Evolutionary conservation across 2,113 vertebrate species (phyloP), one percentile per base, ranked within the genome.

Genomic region (Sardina pilchardus): DNA sequence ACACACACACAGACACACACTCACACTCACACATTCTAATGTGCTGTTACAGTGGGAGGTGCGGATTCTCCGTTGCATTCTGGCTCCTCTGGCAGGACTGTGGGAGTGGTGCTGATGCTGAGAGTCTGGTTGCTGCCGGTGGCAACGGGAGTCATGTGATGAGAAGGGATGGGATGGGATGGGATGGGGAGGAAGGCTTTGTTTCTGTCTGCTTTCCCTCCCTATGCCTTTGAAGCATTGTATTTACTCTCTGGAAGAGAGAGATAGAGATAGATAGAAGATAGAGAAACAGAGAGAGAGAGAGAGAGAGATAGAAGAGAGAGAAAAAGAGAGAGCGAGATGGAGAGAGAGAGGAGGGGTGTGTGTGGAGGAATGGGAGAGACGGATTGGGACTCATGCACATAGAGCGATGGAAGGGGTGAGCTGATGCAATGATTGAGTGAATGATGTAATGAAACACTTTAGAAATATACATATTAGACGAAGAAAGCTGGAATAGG

Each of bases 1-100:
- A 34, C 26, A 71, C 63, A 71, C 63, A 71, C 63, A 71, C n/a
- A 71, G n/a, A n/a, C 63, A 71, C 63, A 63, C 59, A 63, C 59
- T 48, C 81, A 47, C 81, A 82, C 81, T 24, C 84, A 42, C 36
- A 59, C 26, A 71, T 34, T 63, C 1, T 34, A 71, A 71, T 34
- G 63, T 71, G 26, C 63, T 71, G 50, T 53, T 53, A 53, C 16
- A 47, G 36, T 26, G 44, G 45, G 82, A 17, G 50, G 50, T 53
- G 50, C 50, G 3, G 50, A 53, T 53, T 53, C 50, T 53, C 16
- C 5, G 50, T 19, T 53, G 50, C 50, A 53, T 53, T 4, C 50
- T 53, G 50, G 14, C 16, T 71, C n/a, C 63, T 71, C 63, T 30
- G 16, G 63, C n/a, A 71, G 63, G n/a, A 30, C n/a, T 34, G 26